These are phyloP conservation scores for Echiichthys vipera DNA, from an alignment of 2,797 vertebrate species.

Conservation along the genomic window DNA sequence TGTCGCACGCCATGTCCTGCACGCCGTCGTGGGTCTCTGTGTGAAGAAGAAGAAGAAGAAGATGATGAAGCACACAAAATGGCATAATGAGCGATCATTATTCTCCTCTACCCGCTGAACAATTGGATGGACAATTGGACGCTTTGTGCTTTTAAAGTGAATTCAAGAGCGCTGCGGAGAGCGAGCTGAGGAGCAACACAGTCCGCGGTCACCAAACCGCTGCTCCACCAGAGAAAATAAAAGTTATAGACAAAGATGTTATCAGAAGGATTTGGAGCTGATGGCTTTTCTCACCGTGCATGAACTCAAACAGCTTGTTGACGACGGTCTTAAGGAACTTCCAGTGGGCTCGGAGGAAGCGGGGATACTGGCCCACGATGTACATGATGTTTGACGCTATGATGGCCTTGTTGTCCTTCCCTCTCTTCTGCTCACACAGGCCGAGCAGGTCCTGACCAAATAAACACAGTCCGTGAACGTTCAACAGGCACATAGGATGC, in stretches of 20 bases:
- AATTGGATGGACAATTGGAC: too few species aligned
- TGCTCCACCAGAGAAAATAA: too few species aligned
- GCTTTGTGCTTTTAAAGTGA: too few species aligned
- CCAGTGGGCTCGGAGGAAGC: constrained; percentile 97
- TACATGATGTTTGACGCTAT: constrained; percentile 99
- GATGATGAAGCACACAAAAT: neutral
- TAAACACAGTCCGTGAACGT: neutral
- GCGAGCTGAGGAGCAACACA: too few species aligned
- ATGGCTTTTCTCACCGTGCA: constrained; percentile 90
- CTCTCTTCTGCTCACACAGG: constrained; percentile 96
- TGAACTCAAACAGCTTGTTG: constrained; percentile 98
- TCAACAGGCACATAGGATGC: neutral
- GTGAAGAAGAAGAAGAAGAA: neutral
- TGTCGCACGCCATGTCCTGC: constrained; percentile 99
- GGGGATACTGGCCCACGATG: constrained; percentile 97
- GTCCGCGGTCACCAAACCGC: too few species aligned
- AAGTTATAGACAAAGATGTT: too few species aligned
- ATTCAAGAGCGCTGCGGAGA: too few species aligned
- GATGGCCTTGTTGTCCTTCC: constrained; percentile 99
- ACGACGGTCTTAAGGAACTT: constrained; percentile 98
- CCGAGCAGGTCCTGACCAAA: constrained; percentile 91
- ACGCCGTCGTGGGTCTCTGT: constrained; percentile 96
- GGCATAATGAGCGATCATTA: fast-evolving
- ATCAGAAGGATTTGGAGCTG: neutral
- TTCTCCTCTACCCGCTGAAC: too few species aligned